Evolutionary conservation across 2,113 vertebrate species (phyloP).

Genomic region (Bettongia penicillata): DNA sequence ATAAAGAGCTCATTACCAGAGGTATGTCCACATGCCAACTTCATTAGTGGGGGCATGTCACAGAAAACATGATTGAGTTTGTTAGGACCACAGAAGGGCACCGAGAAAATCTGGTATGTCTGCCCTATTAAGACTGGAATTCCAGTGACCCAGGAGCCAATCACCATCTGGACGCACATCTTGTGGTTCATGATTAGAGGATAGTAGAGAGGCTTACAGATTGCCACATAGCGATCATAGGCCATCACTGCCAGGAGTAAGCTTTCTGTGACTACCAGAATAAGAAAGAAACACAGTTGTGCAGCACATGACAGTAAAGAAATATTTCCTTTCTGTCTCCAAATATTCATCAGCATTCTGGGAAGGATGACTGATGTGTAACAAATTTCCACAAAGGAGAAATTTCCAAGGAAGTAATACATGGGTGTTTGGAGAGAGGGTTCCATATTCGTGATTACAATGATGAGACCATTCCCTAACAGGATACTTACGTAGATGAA

Average conservation of each 20-base stretch:
- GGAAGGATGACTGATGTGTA: conserved; percentile 22
- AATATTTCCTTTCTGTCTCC: not conserved
- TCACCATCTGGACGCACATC: too few relatives aligned
- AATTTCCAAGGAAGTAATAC: conserved; percentile 36
- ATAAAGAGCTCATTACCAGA: not conserved
- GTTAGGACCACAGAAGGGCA: conserved; percentile 38
- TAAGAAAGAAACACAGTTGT: not conserved
- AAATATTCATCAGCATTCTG: not conserved
- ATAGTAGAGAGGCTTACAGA: not conserved
- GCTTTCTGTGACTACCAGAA: not conserved
- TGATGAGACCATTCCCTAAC: too few relatives aligned
- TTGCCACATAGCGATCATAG: not conserved
- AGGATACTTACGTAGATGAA: too few relatives aligned
- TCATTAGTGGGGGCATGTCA: conserved; percentile 15
- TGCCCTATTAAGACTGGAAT: not conserved
- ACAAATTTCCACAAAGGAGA: conserved; percentile 2
- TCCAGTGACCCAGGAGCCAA: not conserved
- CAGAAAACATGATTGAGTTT: conserved; percentile 56
- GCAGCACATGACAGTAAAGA: not conserved
- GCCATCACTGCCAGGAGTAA: not conserved
- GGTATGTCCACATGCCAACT: not conserved
- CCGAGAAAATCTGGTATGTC: not conserved
- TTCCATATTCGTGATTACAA: too few relatives aligned
- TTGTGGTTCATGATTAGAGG: not conserved
- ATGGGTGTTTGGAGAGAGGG: conserved; percentile 5